phyloP scores from a whole-genome alignment of 2,113 vertebrate genomes.

The Condylura cristata region DNA sequence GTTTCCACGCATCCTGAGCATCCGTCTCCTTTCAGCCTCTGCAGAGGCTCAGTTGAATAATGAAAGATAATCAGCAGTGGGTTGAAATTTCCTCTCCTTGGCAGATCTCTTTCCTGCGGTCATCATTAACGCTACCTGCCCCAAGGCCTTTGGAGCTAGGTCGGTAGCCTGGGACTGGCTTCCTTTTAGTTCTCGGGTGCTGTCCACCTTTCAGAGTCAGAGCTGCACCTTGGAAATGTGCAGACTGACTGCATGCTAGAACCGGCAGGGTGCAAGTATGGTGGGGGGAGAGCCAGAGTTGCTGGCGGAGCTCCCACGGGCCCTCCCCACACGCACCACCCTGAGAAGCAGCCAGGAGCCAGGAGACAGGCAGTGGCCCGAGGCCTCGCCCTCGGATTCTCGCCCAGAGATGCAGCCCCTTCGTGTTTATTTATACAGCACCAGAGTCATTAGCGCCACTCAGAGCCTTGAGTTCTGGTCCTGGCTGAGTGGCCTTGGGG shows the following conservation, averaged over 20 bases:
- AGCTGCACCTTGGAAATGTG: not conserved
- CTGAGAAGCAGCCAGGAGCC: not conserved
- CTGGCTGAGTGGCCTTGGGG: constrained; percentile 26
- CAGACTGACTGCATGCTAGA: not conserved
- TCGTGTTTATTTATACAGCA: not conserved
- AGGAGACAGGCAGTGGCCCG: not conserved
- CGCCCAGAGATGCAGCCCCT: not conserved
- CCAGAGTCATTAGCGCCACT: constrained; percentile 62
- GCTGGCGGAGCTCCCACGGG: not conserved
- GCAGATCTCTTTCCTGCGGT: not conserved
- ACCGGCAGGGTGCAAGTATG: not conserved
- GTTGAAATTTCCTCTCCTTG: constrained; percentile 66
- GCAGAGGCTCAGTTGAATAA: constrained; percentile 55
- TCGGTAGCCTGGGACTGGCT: not conserved
- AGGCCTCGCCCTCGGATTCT: not conserved
- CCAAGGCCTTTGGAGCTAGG: not conserved
- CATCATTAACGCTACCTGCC: not conserved
- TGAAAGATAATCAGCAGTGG: constrained; percentile 61
- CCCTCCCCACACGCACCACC: not conserved
- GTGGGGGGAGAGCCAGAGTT: not conserved
- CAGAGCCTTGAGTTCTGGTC: constrained; percentile 51
- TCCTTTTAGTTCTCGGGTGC: not conserved
- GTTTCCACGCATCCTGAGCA: constrained; percentile 65
- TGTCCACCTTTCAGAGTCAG: not conserved
- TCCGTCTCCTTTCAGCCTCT: constrained; percentile 41